Conservation (phyloP, 2,113 vertebrate species). For the Notothenia rossii region DNA sequence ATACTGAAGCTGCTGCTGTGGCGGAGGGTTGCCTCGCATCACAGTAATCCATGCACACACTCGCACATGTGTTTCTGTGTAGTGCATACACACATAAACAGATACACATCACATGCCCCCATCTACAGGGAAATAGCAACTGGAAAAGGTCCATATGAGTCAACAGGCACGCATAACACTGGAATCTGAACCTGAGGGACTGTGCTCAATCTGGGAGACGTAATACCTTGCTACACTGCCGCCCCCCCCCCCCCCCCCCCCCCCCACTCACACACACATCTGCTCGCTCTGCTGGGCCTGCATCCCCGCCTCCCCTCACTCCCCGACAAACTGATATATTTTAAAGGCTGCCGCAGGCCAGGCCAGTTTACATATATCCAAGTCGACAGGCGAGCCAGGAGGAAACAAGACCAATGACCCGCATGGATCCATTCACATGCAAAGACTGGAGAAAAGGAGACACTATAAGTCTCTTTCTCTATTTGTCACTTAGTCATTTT, state of each 20-base stretch:
- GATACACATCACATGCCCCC: constrained; percentile 20
- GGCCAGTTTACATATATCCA: constrained; percentile 82
- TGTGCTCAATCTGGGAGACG: constrained; percentile 70
- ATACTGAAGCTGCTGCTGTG: constrained; percentile 4
- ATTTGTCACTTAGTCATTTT: constrained; percentile 30
- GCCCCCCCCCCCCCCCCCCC: background rate
- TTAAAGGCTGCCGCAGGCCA: constrained; percentile 78
- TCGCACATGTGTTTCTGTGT: background rate
- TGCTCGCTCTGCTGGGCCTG: constrained; percentile 59
- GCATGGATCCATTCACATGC: constrained; percentile 76
- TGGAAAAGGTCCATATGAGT: constrained; percentile 77
- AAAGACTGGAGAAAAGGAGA: constrained; percentile 64
- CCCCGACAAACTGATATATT: constrained; percentile 78
- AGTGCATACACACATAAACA: background rate
- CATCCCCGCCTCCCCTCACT: constrained; percentile 43
- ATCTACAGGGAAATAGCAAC: constrained; percentile 40
- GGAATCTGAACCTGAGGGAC: constrained; percentile 69
- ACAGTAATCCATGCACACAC: background rate
- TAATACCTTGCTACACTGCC: constrained; percentile 41
- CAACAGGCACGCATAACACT: constrained; percentile 51
- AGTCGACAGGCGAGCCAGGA: constrained; percentile 82
- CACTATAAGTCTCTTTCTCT: constrained; percentile 53
- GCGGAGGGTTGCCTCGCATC: constrained; percentile 12
- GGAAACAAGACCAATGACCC: constrained; percentile 84
- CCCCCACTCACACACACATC: constrained; percentile 24